These are phyloP conservation scores for Ditula angustiorana DNA, from an alignment of 2,888 invertebrate species.

Conservation along the genomic window DNA sequence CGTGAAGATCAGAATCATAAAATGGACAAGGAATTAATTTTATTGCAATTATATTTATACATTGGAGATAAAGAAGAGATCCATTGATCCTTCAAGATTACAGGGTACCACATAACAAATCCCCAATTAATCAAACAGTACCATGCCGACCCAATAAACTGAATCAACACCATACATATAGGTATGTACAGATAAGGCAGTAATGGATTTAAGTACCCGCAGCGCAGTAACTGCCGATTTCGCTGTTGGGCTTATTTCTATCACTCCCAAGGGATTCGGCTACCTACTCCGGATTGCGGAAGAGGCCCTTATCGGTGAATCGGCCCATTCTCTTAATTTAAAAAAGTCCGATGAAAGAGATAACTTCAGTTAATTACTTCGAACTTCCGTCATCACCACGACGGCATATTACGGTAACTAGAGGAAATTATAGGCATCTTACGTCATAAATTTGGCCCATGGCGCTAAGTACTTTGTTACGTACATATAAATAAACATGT, in stretches of 20 bases:
- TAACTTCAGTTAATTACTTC: constrained; percentile 10
- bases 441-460: constrained; percentile 11
- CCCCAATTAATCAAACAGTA: constrained; percentile 3
- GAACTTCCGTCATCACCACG: not conserved
- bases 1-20: not conserved
- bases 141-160: not conserved
- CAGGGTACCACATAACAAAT: not conserved
- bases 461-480: constrained; percentile 10
- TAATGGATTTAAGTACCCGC: constrained; percentile 41
- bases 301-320: constrained; percentile 31
- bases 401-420: not conserved
- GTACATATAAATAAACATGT: not conserved
- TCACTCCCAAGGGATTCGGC: constrained; percentile 43
- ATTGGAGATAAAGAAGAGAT: not conserved
- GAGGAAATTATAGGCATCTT: not conserved
- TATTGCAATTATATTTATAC: not conserved
- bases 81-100: not conserved
- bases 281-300: constrained; percentile 29
- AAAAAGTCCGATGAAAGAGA: constrained; percentile 25
- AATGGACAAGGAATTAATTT: not conserved
- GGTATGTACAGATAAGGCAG: constrained; percentile 10
- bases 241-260: constrained; percentile 42
- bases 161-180: not conserved
- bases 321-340: constrained; percentile 23
- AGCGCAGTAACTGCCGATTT: constrained; percentile 47